These are phyloP conservation scores for Gila robusta DNA, from an alignment of 2,797 vertebrate genomes.

Conservation along the genomic window DNA sequence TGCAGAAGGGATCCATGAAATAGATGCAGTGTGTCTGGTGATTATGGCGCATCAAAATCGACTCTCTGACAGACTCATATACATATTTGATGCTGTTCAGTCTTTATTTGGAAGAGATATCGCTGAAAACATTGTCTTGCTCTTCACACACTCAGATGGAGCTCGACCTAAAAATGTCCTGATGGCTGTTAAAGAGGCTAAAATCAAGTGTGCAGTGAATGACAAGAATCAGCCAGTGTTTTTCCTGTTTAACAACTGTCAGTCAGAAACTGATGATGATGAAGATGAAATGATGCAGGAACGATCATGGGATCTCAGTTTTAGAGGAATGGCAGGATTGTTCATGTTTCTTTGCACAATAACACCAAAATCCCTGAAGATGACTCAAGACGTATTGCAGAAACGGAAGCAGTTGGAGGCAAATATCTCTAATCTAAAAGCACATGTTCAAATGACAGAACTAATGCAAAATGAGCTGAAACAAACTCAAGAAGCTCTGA, in stretches of 20 bases:
- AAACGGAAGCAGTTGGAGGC: fast-evolving
- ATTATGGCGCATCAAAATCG: slow-evolving; percentile 11
- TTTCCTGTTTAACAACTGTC: too few relatives aligned
- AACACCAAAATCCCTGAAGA: fast-evolving
- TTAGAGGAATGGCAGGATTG: fast-evolving
- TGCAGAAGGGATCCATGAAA: background rate
- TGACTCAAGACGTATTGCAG: fast-evolving
- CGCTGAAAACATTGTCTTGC: background rate
- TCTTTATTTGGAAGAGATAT: background rate
- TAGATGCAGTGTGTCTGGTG: slow-evolving; percentile 43
- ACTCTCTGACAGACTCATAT: slow-evolving; percentile 8
- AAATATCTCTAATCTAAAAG: fast-evolving
- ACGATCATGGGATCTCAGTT: background rate
- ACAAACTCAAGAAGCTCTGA: background rate
- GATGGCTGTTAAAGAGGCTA: background rate
- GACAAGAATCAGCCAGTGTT: background rate
- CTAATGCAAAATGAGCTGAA: background rate
- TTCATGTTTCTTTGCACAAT: background rate
- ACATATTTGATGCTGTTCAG: slow-evolving; percentile 41
- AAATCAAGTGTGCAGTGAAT: background rate
- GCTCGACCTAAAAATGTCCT: background rate
- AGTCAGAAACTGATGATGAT: too few relatives aligned
- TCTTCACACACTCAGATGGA: background rate
- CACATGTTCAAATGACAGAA: background rate
- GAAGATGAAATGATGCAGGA: background rate